These are phyloP conservation scores for Drosophila barbarae DNA, from an alignment of 2,888 invertebrate species.

Conservation along the genomic window DNA sequence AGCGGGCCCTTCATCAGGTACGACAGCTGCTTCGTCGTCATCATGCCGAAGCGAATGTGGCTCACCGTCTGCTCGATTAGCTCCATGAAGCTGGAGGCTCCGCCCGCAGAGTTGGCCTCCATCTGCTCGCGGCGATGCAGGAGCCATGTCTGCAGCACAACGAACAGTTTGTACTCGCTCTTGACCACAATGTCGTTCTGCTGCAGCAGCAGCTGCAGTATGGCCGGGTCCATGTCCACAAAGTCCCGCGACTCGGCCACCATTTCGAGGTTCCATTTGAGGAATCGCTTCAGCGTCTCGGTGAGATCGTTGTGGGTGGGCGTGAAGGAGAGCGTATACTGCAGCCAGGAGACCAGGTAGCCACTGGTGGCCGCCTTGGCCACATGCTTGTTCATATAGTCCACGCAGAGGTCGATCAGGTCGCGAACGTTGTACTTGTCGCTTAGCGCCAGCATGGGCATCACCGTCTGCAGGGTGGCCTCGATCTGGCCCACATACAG, in stretches of 20 bases:
- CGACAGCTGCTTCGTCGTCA: slow-evolving; percentile 93
- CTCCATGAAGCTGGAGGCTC: slow-evolving; percentile 82
- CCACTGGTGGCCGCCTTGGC: slow-evolving; percentile 91
- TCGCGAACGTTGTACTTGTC: slow-evolving; percentile 98
- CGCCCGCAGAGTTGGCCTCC: slow-evolving; percentile 80
- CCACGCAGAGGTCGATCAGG: slow-evolving; percentile 89
- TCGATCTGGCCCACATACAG: slow-evolving; percentile 94
- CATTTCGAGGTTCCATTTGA: slow-evolving; percentile 94
- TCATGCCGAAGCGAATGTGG: slow-evolving; percentile 94
- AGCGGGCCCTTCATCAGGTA: slow-evolving; percentile 89
- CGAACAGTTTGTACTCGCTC: slow-evolving; percentile 92
- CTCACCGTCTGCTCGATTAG: slow-evolving; percentile 88
- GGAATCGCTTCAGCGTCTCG: slow-evolving; percentile 88
- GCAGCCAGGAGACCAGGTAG: slow-evolving; percentile 93
- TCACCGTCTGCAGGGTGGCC: slow-evolving; percentile 90
- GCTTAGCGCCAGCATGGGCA: slow-evolving; percentile 92
- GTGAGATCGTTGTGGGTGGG: slow-evolving; percentile 81
- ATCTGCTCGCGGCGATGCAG: slow-evolving; percentile 84
- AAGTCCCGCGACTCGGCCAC: slow-evolving; percentile 90
- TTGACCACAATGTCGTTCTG: slow-evolving; percentile 93
- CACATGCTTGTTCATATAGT: slow-evolving; percentile 93
- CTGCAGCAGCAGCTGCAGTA: slow-evolving; percentile 87
- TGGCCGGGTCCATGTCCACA: slow-evolving; percentile 89
- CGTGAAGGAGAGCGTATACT: slow-evolving; percentile 92
- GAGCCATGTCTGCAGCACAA: slow-evolving; percentile 88